A percentile compares a stretch with the other conserved stretches of the same genome.
Conservation (phyloP, 2,113 vertebrate species). For the Urocynchramus pylzowi region DNA sequence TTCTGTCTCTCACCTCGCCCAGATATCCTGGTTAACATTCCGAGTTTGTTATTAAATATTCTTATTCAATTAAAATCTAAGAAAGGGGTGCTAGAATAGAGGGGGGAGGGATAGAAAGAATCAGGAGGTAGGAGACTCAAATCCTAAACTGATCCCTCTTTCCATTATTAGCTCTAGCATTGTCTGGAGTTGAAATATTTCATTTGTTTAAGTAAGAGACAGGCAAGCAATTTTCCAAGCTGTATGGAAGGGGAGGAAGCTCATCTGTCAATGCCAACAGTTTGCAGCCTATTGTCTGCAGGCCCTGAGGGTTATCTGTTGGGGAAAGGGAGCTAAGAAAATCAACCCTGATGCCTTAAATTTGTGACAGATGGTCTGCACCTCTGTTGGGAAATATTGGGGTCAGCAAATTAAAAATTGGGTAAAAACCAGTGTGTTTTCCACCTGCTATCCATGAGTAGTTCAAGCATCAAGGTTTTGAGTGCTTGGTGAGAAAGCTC, state of each 20-base stretch:
- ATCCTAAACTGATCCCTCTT: not conserved
- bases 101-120: not conserved
- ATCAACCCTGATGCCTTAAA: not conserved
- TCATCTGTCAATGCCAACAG: constrained; percentile 5
- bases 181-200: not conserved
- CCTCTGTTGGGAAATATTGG: not conserved
- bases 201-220: not conserved
- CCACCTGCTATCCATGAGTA: not conserved
- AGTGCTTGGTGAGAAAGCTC: not conserved
- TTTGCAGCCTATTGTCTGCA: constrained; percentile 25
- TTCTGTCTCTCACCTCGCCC: rapidly evolving
- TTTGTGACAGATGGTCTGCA: not conserved
- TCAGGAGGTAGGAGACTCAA: not conserved
- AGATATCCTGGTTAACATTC: not conserved
- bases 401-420: not conserved
- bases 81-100: not conserved
- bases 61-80: not conserved
- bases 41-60: not conserved
- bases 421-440: not conserved
- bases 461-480: not conserved
- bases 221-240: constrained; percentile 18
- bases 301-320: constrained; percentile 4
- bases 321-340: not conserved
- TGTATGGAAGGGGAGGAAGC: not conserved
- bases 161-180: not conserved